Evolutionary conservation across 37 sponge, comb jelly and placozoan species (phyloP), one percentile per base, ranked within the genome.

Genomic region (Eunapius fragilis): DNA sequence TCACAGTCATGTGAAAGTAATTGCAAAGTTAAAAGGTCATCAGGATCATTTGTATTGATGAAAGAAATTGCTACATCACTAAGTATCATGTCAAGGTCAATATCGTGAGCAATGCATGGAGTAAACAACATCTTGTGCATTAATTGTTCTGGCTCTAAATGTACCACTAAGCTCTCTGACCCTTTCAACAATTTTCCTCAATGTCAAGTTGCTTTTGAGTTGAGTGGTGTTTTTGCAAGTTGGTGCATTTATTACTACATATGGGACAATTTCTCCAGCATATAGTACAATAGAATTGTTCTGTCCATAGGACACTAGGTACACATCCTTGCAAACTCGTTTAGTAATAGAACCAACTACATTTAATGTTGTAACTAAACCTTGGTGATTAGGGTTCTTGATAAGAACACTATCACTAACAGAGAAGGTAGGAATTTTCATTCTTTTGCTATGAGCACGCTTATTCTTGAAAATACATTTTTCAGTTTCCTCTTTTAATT

Each of bases 301-400:
- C 58, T 58, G 58, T 58, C 58, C 58, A 58, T 58, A 58, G 58
- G 58, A 58, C 58, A 58, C 58, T 11, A 58, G 58, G 58, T 58
- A 58, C 58, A 58, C 58, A 58, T 58, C 58, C 58, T 58, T 58
- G 73, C 73, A 72, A 72, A 72, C 31, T 32, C 28, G 31, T 32
- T 72, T 30, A 72, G 73, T 32, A 32, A 32, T 7, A 30, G 31
- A 36, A 31, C 75, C 75, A 25, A 37, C 34, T 10, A 31, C 26
- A 36, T 75, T 75, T 24, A 31, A 31, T 25, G 34, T 75, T 75
- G 32, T 31, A 75, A 75, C 75, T 36, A 75, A 36, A 27, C 75
- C 75, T 75, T 75, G 75, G 34, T 75, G 75, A 31, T 75, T 33
- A 36, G 75, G 75, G 34, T 75, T 75, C 32, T 33, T 25, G 75